Percentiles rank a stretch among this genome's conserved stretches.
phyloP scores from a whole-genome alignment of 2,888 invertebrate species.

The Drosophila neotestacea region DNA sequence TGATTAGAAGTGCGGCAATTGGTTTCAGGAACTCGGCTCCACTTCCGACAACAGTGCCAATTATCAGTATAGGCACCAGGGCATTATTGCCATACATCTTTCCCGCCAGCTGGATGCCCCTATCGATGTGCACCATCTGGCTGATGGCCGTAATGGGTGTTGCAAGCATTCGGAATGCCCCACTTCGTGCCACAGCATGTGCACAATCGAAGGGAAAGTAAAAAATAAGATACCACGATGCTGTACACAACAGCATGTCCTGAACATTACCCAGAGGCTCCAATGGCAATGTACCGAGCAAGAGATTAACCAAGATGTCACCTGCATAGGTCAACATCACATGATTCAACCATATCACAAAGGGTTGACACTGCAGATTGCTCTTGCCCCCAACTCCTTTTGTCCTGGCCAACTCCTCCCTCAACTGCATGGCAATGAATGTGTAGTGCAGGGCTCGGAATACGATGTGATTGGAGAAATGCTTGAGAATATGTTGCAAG shows the following conservation, averaged over 20 bases:
- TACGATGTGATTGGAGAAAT: constrained; percentile 56
- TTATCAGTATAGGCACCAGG: constrained; percentile 57
- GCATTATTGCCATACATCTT: constrained; percentile 51
- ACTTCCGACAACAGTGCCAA: constrained; percentile 69
- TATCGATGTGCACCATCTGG: constrained; percentile 65
- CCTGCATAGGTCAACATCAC: constrained; percentile 61
- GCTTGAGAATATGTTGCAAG: constrained; percentile 44
- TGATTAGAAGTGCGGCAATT: constrained; percentile 58
- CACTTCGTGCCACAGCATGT: constrained; percentile 27
- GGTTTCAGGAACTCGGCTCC: constrained; percentile 70
- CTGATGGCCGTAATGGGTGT: constrained; percentile 52
- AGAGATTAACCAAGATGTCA: constrained; percentile 62
- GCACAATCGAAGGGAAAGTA: constrained; percentile 62
- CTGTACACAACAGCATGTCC: constrained; percentile 54
- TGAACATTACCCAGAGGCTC: constrained; percentile 58
- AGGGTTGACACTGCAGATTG: constrained; percentile 52
- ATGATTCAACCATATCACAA: constrained; percentile 61
- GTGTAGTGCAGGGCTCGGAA: constrained; percentile 65
- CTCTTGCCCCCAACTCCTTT: not conserved
- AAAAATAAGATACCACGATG: constrained; percentile 65
- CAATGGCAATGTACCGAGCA: constrained; percentile 61
- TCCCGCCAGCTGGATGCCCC: constrained; percentile 50
- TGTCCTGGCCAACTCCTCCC: constrained; percentile 52
- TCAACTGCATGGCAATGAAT: constrained; percentile 59
- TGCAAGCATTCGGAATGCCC: constrained; percentile 51